Percentiles rank a stretch among this genome's conserved stretches.
phyloP scores from a whole-genome alignment of 2,797 vertebrate genomes.

The Siniperca scherzeri region DNA sequence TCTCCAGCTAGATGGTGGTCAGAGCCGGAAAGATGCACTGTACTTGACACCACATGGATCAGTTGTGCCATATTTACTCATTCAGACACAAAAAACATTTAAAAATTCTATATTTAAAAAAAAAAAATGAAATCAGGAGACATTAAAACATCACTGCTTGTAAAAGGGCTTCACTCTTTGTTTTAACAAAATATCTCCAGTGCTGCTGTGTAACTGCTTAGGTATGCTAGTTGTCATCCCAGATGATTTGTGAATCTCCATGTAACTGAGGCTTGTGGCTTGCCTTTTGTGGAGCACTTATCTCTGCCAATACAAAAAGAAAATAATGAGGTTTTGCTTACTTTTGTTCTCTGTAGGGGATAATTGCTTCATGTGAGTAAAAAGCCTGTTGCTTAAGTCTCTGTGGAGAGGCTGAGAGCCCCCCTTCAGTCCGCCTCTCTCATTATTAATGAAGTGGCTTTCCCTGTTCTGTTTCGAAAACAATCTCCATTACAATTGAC shows the following conservation, averaged over 20 bases:
- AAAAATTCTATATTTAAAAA: not conserved
- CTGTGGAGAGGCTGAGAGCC: constrained; percentile 34
- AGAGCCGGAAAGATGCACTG: no score
- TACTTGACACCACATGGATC: not conserved
- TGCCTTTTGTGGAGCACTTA: constrained; percentile 5
- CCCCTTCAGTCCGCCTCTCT: constrained; percentile 44
- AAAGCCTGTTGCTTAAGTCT: constrained; percentile 46
- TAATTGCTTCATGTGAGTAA: constrained; percentile 44
- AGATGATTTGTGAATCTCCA: constrained; percentile 3
- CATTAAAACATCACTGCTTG: not conserved
- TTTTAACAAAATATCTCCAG: not conserved
- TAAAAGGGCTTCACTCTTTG: not conserved
- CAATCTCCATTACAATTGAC: constrained; percentile 39
- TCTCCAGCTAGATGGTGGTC: not conserved
- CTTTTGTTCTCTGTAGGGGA: constrained; percentile 27
- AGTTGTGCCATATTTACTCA: not conserved
- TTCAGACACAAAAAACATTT: not conserved
- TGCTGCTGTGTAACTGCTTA: not conserved
- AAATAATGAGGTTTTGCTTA: constrained; percentile 49
- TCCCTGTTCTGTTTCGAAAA: constrained; percentile 30
- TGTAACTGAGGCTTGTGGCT: constrained; percentile 1
- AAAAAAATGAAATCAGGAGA: not conserved
- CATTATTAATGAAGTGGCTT: constrained; percentile 63
- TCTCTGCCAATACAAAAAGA: constrained; percentile 29
- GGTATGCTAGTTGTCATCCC: not conserved